Percentiles rank a stretch among this genome's conserved stretches.
Conservation (phyloP, 2,797 vertebrate genomes). For the Alcedo quadribrachys region DNA sequence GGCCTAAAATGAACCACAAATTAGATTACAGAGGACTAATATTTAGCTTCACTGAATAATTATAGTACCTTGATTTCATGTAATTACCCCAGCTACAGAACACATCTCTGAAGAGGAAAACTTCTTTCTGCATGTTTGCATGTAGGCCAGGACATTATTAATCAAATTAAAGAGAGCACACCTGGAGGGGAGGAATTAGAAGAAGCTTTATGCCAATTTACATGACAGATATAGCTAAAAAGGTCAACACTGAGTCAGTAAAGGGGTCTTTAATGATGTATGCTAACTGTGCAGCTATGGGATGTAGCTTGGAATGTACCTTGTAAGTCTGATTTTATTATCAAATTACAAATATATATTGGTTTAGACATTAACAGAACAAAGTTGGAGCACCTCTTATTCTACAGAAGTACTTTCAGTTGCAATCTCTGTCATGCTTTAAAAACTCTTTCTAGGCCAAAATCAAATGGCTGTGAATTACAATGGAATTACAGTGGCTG, state of each 20-base stretch:
- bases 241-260: background rate
- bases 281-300: background rate
- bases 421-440: background rate
- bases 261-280: background rate
- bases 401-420: background rate
- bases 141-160: background rate
- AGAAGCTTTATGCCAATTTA: background rate
- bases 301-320: background rate
- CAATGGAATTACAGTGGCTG: accelerated
- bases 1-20: background rate
- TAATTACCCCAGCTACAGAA: background rate
- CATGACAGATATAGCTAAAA: background rate
- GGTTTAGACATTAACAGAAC: background rate
- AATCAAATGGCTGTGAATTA: background rate
- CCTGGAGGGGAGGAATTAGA: background rate
- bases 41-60: background rate
- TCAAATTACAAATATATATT: background rate
- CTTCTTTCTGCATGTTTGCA: background rate
- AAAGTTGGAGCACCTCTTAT: background rate
- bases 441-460: background rate
- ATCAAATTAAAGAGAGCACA: background rate
- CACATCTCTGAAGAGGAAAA: background rate
- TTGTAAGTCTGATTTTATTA: background rate
- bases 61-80: background rate
- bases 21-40: background rate